These are phyloP conservation scores for Lepidurus arcticus DNA, from an alignment of 1,140 invertebrate genomes.

Conservation along the genomic window DNA sequence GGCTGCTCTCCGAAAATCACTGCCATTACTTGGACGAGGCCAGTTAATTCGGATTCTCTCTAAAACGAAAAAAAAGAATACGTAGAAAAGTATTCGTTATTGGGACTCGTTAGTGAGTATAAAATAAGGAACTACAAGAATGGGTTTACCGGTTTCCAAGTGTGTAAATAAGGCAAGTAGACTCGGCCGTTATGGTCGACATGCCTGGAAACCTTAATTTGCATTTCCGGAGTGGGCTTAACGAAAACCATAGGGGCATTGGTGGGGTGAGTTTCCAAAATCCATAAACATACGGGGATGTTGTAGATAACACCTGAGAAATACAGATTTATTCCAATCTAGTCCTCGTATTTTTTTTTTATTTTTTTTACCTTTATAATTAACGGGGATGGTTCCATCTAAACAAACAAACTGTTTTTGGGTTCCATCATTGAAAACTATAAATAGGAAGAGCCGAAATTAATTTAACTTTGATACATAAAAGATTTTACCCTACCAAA, in stretches of 20 bases:
- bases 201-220: conserved; percentile 86
- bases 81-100: not conserved
- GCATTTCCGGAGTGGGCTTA: conserved; percentile 90
- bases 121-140: conserved; percentile 34
- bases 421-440: conserved; percentile 86
- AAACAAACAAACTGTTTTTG: conserved; percentile 75
- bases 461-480: conserved; percentile 23
- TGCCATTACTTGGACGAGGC: conserved; percentile 85
- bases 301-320: conserved; percentile 74
- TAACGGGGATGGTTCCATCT: conserved; percentile 86
- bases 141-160: conserved; percentile 77
- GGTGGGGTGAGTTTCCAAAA: conserved; percentile 94
- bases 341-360: not conserved
- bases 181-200: conserved; percentile 95
- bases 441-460: conserved; percentile 36
- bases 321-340: conserved; percentile 32
- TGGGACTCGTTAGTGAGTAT: not conserved
- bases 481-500: conserved; percentile 53
- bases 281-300: conserved; percentile 93
- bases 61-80: not conserved
- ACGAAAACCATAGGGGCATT: conserved; percentile 98
- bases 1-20: conserved; percentile 90
- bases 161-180: conserved; percentile 92
- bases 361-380: conserved; percentile 66
- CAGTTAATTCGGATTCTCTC: conserved; percentile 67